Conservation (phyloP, 2,888 invertebrate species). For the Mythimna ferrago region DNA sequence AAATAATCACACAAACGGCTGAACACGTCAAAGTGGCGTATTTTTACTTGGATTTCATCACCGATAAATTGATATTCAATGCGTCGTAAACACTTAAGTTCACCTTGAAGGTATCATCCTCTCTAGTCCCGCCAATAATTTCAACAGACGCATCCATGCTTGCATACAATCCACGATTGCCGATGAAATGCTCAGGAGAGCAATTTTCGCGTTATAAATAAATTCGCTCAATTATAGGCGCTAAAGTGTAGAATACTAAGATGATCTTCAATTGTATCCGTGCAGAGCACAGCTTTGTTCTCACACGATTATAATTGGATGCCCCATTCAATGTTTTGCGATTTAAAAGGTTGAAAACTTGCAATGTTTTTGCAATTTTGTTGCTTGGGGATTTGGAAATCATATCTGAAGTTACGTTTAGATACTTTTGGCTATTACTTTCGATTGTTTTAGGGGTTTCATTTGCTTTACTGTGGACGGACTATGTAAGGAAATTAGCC, state of each 20-base stretch:
- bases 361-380: slow-evolving; percentile 58
- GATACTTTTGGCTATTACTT: neutral
- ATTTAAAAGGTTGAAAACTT: slow-evolving; percentile 57
- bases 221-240: slow-evolving; percentile 79
- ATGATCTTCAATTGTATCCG: slow-evolving; percentile 68
- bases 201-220: slow-evolving; percentile 84
- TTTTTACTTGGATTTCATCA: neutral
- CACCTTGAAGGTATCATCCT: slow-evolving; percentile 63
- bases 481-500: too few relatives aligned
- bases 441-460: neutral
- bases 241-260: slow-evolving; percentile 72
- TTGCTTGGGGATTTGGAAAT: slow-evolving; percentile 47
- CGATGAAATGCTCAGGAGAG: slow-evolving; percentile 78
- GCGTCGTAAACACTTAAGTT: neutral
- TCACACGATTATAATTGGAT: slow-evolving; percentile 65
- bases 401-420: neutral
- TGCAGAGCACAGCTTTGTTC: slow-evolving; percentile 64
- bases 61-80: neutral
- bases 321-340: slow-evolving; percentile 62
- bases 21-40: neutral
- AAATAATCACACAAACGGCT: too few relatives aligned
- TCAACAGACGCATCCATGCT: slow-evolving; percentile 69
- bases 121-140: slow-evolving; percentile 68
- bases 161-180: slow-evolving; percentile 79
- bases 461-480: too few relatives aligned